Evolutionary conservation across 2,888 invertebrate genomes (phyloP).

Genomic region (Polydesmus complanatus): DNA sequence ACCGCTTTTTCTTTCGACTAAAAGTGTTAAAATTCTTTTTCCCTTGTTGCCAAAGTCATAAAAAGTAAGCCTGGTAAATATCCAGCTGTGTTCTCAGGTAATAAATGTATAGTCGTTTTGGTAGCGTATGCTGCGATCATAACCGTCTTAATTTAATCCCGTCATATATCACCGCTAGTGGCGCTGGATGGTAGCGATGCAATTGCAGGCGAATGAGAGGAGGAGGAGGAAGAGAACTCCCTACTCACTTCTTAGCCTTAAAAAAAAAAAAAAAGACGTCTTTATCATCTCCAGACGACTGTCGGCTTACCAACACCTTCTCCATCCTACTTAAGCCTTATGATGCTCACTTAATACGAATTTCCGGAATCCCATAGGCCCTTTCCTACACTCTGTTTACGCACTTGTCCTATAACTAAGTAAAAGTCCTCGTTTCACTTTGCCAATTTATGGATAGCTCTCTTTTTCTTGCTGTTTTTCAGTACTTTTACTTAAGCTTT

Average conservation of each 20-base stretch:
- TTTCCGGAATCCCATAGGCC: not conserved
- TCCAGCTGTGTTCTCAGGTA: constrained; percentile 15
- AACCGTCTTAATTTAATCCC: constrained; percentile 8
- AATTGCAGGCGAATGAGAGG: not conserved
- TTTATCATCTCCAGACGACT: not conserved
- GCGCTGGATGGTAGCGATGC: not conserved
- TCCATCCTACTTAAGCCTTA: not conserved
- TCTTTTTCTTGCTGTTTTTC: no score
- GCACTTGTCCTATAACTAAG: no score
- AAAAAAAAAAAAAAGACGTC: not conserved
- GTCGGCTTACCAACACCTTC: not conserved
- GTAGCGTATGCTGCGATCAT: constrained; percentile 4
- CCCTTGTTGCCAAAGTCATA: constrained; percentile 4
- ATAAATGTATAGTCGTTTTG: constrained; percentile 10
- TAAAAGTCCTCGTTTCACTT: no score
- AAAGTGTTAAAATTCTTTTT: not conserved
- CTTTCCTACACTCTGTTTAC: not conserved
- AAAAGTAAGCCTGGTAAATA: constrained; percentile 15
- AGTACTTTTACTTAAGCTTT: no score
- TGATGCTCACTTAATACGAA: not conserved
- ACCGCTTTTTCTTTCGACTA: no score
- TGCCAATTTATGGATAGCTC: no score
- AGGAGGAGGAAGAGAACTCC: not conserved
- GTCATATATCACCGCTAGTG: constrained; percentile 7
- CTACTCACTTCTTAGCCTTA: no score